Evolutionary conservation across 2,113 vertebrate genomes (phyloP).

Genomic region (Cottus gobio): DNA sequence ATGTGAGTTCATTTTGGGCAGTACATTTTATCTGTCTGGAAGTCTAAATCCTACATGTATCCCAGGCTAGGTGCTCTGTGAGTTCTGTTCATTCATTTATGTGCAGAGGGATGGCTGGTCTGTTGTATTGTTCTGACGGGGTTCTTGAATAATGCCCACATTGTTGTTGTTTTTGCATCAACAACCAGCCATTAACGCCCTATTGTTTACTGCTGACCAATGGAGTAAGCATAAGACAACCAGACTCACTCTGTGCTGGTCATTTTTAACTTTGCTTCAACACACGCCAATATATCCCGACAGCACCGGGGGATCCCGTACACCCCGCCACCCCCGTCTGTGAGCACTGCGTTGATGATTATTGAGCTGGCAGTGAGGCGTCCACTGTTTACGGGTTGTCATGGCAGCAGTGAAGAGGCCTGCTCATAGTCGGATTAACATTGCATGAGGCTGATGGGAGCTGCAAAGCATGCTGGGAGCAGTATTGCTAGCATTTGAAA

Average conservation of each 20-base stretch:
- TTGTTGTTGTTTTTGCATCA: constrained; percentile 58
- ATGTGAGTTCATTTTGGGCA: constrained; percentile 37
- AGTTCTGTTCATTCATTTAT: constrained; percentile 34
- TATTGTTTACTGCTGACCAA: constrained; percentile 52
- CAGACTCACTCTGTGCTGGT: background rate
- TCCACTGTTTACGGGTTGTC: constrained; percentile 78
- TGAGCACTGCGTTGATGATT: constrained; percentile 45
- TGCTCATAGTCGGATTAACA: constrained; percentile 67
- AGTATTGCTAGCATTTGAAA: constrained; percentile 21
- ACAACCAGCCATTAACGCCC: constrained; percentile 23
- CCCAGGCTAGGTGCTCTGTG: background rate
- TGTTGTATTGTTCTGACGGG: constrained; percentile 49
- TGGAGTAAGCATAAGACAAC: background rate
- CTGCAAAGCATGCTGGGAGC: constrained; percentile 62
- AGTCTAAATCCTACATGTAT: background rate
- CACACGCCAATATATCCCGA: constrained; percentile 1
- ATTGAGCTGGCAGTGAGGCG: constrained; percentile 59
- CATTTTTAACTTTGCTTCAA: constrained; percentile 26
- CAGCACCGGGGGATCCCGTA: constrained; percentile 7
- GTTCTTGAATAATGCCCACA: constrained; percentile 51
- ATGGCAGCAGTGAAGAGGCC: constrained; percentile 73
- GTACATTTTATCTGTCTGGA: constrained; percentile 25
- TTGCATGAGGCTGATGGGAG: constrained; percentile 42
- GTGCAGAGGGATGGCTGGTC: constrained; percentile 32
- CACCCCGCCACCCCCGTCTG: background rate